These are phyloP conservation scores for Drosophila rufa DNA, from an alignment of 1,140 invertebrate genomes.

Conservation along the genomic window DNA sequence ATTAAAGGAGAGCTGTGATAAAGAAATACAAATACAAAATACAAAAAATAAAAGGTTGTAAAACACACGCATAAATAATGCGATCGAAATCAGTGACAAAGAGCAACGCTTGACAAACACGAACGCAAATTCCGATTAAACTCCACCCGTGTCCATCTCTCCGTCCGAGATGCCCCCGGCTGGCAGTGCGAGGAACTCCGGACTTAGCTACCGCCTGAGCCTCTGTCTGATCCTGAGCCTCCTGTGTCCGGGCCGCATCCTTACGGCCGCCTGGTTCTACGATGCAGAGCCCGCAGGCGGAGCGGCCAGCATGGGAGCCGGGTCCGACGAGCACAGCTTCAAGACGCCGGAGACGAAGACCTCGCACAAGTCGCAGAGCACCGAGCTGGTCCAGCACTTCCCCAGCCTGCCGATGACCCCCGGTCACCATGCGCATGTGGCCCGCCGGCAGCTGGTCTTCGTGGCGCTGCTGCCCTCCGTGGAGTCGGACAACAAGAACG, in stretches of 20 bases:
- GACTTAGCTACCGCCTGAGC: constrained; percentile 23
- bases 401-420: constrained; percentile 26
- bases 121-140: constrained; percentile 7
- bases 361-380: constrained; percentile 65
- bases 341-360: constrained; percentile 67
- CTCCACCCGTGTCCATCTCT: constrained; percentile 9
- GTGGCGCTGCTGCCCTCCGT: constrained; percentile 67
- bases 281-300: constrained; percentile 51
- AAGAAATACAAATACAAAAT: constrained; percentile 1
- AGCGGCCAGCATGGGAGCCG: constrained; percentile 39
- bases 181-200: constrained; percentile 21
- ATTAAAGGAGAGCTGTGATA: constrained; percentile 43
- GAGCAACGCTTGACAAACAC: constrained; percentile 49
- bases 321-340: constrained; percentile 70
- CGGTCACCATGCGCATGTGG: constrained; percentile 23
- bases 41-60: constrained; percentile 6
- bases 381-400: constrained; percentile 71
- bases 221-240: constrained; percentile 44
- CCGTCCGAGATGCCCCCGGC: constrained; percentile 37
- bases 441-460: constrained; percentile 67
- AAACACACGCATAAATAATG: constrained; percentile 46
- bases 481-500: constrained; percentile 79
- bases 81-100: constrained; percentile 48
- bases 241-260: constrained; percentile 29
- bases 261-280: constrained; percentile 56